Base-by-base conservation (phyloP, 2,797 vertebrate species). In the Enoplosus armatus region DNA sequence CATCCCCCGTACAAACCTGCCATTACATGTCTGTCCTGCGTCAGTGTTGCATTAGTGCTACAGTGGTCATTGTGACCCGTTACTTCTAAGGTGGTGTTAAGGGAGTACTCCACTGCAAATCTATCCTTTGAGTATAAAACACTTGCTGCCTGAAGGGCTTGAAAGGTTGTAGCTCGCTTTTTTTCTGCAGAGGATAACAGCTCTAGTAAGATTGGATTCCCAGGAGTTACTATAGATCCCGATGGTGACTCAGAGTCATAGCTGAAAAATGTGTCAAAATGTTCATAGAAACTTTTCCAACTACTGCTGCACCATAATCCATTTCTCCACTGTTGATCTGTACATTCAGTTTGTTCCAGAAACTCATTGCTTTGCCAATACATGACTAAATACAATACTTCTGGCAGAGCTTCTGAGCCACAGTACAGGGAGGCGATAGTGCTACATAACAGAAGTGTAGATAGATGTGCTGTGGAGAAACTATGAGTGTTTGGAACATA, bases 31-130 rank as follows among this genome's bases (percentile, higher is more conserved):
- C 58, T 39, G 79, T 58, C 50, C 20, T 26, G 55, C 51, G 14
- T 53, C 66, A 4, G n/a, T 26, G 56, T 8, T 45, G 51, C 62
- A 65, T 48, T 27, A 69, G 31, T 51, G 47, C 55, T 29, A 20
- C 62, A 20, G 24, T 54, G 69, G 66, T 67, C 61, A 77, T 2
- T 35, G 61, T 75, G 68, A 83, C 77, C 76, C 14, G 41, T 61
- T 50, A 41, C 29, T 70, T 47, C 35, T 14, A 48, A 58, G 24
- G 60, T 72, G 33, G 33, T 48, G 58, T 24, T 65, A 39, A 56
- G 48, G 18, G 41, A 35, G 59, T 6, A 10, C 8, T 35, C 29
- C 4, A 26, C 58, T 66, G 29, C 41, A 81, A 54, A 69, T 64
- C 71, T 3, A 5, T 27, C 53, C 15, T 75, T 60, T 50, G 12